A percentile compares a stretch with the other conserved stretches of the same genome.
These are phyloP conservation scores for Apotomis capreana DNA, from an alignment of 2,888 invertebrate species.

Conservation along the genomic window DNA sequence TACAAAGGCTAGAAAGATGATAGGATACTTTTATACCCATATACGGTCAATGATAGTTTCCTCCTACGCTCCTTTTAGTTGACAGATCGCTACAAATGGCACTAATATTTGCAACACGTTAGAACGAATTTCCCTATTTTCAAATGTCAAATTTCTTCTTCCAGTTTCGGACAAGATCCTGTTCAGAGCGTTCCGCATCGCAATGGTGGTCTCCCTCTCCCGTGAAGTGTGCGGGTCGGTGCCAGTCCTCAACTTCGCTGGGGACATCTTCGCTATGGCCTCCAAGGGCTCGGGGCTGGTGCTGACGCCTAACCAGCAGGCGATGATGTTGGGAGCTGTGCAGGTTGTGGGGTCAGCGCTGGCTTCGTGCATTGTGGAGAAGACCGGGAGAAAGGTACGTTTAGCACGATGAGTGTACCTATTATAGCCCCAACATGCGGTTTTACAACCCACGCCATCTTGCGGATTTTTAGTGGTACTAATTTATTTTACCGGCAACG, in stretches of 20 bases:
- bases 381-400: conserved; percentile 70
- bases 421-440: too few relatives aligned
- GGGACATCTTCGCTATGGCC: conserved; percentile 68
- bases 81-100: too few relatives aligned
- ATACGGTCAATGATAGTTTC: too few relatives aligned
- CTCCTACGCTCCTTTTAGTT: too few relatives aligned
- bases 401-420: too few relatives aligned
- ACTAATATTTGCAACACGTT: too few relatives aligned
- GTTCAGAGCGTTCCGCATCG: conserved; percentile 67
- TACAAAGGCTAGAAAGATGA: too few relatives aligned
- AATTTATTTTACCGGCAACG: too few relatives aligned
- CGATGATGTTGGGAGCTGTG: conserved; percentile 72
- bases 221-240: conserved; percentile 72
- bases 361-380: conserved; percentile 69
- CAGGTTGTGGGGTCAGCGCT: conserved; percentile 69
- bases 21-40: too few relatives aligned
- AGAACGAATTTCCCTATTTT: not conserved
- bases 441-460: too few relatives aligned
- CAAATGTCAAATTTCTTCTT: conserved; percentile 33
- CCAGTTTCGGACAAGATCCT: conserved; percentile 69
- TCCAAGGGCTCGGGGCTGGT: conserved; percentile 57
- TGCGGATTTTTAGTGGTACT: too few relatives aligned
- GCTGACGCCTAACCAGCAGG: conserved; percentile 72
- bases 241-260: conserved; percentile 73
- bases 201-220: conserved; percentile 60